Conservation (phyloP, 2,113 vertebrate genomes). For the Camelus bactrianus region DNA sequence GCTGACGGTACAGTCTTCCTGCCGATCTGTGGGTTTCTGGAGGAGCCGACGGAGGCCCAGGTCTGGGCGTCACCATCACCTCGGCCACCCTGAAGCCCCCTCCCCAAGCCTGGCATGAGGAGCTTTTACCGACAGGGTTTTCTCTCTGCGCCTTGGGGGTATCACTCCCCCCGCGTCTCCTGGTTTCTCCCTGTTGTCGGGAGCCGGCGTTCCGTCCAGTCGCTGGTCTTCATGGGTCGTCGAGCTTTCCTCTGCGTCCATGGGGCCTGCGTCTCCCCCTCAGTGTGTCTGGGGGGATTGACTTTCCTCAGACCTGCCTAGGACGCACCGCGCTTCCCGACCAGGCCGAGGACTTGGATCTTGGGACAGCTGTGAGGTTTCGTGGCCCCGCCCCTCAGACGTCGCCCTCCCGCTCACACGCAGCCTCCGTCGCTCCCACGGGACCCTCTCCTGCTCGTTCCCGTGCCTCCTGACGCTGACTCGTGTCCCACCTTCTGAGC, state of each 20-base stretch:
- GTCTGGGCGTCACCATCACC: neutral
- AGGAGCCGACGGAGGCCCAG: too few species aligned
- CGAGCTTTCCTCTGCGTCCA: neutral
- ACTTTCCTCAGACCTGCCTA: neutral
- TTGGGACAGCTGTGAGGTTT: neutral
- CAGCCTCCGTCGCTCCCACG: too few species aligned
- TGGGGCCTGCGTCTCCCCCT: rapidly evolving
- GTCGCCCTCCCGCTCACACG: neutral
- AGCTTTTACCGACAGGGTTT: neutral
- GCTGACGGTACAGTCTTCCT: neutral
- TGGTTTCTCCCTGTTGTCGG: neutral
- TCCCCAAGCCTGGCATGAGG: neutral
- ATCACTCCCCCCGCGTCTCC: neutral
- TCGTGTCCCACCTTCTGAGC: neutral
- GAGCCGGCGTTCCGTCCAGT: neutral
- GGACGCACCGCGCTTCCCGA: neutral
- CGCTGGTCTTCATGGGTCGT: neutral
- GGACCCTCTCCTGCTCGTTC: too few species aligned
- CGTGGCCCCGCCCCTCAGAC: neutral
- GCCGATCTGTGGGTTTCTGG: neutral
- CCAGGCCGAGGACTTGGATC: neutral
- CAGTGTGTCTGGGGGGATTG: rapidly evolving
- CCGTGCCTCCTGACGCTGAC: neutral
- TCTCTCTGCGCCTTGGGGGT: neutral
- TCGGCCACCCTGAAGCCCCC: neutral